Conservation (phyloP, 2,113 vertebrate species). For the Hemibagrus wyckioides region DNA sequence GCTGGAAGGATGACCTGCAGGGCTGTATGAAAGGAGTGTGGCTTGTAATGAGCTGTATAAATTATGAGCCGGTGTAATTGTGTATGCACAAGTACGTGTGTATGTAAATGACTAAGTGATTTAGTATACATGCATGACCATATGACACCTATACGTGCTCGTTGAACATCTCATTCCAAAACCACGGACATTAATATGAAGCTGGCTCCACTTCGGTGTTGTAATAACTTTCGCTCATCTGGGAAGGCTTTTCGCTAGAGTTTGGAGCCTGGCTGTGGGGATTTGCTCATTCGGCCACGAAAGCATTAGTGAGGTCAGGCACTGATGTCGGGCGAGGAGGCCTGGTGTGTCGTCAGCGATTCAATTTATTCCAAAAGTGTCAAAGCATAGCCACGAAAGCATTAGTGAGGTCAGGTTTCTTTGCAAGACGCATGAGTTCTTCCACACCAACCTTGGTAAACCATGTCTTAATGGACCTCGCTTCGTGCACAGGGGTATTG, state of each 20-base stretch:
- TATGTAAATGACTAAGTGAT: not conserved
- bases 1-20: not conserved
- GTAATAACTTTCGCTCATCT: not conserved
- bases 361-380: not conserved
- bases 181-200: not conserved
- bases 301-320: not conserved
- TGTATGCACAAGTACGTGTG: not conserved
- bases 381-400: no score
- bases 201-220: not conserved
- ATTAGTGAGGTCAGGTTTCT: no score
- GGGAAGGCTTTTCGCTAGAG: not conserved
- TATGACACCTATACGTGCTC: not conserved
- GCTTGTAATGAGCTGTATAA: slow-evolving; percentile 15
- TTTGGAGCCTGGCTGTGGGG: not conserved
- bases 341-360: not conserved
- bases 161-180: not conserved
- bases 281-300: not conserved
- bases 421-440: not conserved
- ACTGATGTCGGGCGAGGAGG: not conserved
- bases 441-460: not conserved
- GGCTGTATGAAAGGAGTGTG: not conserved
- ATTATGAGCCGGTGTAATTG: not conserved
- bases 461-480: not conserved
- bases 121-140: not conserved
- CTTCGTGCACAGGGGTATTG: not conserved